Evolutionary conservation across 2,888 invertebrate species (phyloP), one percentile per base, ranked within the genome.

Genomic region (Lepidocyrtoides sp.): DNA sequence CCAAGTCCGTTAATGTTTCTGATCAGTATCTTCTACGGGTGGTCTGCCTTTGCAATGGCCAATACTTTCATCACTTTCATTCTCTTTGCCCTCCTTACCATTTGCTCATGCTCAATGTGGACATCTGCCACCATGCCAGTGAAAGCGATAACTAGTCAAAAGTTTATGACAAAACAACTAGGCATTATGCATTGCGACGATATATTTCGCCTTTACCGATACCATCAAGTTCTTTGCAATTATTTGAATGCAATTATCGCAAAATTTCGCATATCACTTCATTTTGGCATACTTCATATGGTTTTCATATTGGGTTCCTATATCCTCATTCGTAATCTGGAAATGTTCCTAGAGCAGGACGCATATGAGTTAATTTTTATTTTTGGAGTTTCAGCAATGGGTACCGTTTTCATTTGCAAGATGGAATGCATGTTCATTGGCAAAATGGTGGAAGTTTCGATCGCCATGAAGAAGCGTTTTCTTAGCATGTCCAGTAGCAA

Each of bases 31-130:
- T 2, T 54, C 5, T 86, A 77, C 12, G 44, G 14, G 0, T 82
- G 82, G 82, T 10, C 17, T 3, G 51, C 5, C 3, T 75, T 75
- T 14, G 77, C 41, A n/a, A 84, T 84, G 83, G 29, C 48, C 5
- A 86, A 86, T 26, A 86, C 86, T 0, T 86, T 86, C 48, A 17
- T 86, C 4, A n/a, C 83, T 1, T 86, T 57, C 23, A 23, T 77
- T 0, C n/a, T 86, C 17, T 12, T 20, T 0, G n/a, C 44, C 10
- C 20, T 75, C 1, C n/a, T 86, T 3, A 4, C 29, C 2, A 77
- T 51, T 20, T 20, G 44, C 3, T 20, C 20, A 0, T 63, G 77
- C 14, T 32, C 20, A 1, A 12, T 63, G 14, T 77, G 75, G 86
- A 60, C 69, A 23, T n/a, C 10, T 8, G 85, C 72, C 0, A 32